Evolutionary conservation across 2,797 vertebrate species (phyloP).

Genomic region (Pipistrellus pipistrellus): DNA sequence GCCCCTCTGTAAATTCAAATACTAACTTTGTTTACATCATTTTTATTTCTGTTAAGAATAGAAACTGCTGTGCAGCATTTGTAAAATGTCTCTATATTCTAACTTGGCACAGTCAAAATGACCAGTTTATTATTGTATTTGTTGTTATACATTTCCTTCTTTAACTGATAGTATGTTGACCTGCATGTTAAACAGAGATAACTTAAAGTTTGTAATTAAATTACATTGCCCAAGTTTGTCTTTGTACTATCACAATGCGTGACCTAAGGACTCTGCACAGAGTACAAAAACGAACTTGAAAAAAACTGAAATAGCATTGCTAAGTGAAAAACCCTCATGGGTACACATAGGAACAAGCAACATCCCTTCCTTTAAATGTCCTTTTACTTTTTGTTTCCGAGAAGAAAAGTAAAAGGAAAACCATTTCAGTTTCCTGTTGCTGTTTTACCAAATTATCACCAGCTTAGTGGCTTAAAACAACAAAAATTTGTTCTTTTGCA

Average conservation of each 20-base stretch:
- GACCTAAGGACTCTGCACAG: neutral
- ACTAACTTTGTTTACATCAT: neutral
- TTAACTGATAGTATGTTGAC: neutral
- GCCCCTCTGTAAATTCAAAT: neutral
- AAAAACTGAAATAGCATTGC: neutral
- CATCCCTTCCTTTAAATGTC: neutral
- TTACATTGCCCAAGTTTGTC: neutral
- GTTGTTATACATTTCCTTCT: slow-evolving; percentile 2
- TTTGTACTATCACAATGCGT: neutral
- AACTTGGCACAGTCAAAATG: neutral
- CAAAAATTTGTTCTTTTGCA: neutral
- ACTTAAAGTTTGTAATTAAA: neutral
- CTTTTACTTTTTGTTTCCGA: slow-evolving; percentile 6
- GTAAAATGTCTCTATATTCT: neutral
- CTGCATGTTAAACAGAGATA: neutral
- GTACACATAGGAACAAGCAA: neutral
- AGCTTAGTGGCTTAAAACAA: slow-evolving; percentile 5
- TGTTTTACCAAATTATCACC: slow-evolving; percentile 10
- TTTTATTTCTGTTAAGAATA: slow-evolving; percentile 28
- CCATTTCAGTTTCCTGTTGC: neutral
- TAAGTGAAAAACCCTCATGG: neutral
- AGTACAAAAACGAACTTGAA: neutral
- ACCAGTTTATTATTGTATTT: neutral
- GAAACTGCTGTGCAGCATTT: neutral
- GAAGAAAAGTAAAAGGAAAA: slow-evolving; percentile 30